Base-by-base conservation (phyloP, 1,140 invertebrate genomes). In the Sesamia nonagrioides region DNA sequence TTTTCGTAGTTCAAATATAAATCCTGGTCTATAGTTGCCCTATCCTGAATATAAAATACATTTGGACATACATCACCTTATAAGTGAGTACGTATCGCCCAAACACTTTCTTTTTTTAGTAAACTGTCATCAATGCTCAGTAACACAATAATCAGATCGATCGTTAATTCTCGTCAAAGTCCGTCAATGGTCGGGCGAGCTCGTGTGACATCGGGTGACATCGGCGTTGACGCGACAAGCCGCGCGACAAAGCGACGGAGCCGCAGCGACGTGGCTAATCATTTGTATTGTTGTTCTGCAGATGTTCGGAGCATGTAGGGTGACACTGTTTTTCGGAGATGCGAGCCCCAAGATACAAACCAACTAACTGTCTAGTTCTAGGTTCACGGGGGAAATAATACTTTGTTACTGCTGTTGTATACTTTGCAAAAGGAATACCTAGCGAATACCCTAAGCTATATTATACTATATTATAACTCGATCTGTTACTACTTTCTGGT, bases 201-300 rank as follows among this genome's bases (percentile, higher is more conserved):
- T 68, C 63, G 18, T 45, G 40, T 48, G 60, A 63, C 35, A 63
- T 69, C 66, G 66, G 66, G 18, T 66, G 61, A 68, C 40, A 68
- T 68, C 63, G 63, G 63, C 18, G 61, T 21, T 42, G 61, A 68
- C 63, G 33, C 63, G 63, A 8, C 35, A 17, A 69, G 63, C 21
- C 18, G 42, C 3, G 40, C 42, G 37, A 69, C 66, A 69, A 69
- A 48, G 42, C 42, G 42, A 48, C 9, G 17, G 37, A 42, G 17
- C 35, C 35, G 84, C 82, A 79, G 42, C 66, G 88, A 88, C 86
- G 84, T 84, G 85, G 87, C 87, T 91, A 90, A 92, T 92, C 89
- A 92, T 85, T 86, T 73, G 84, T 88, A 92, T 92, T 92, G 89
- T 92, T 77, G 52, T 15, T 8, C 42, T 75, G 89, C 89, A 91